Evolutionary conservation across 2,113 vertebrate species (phyloP), one percentile per base, ranked within the genome.

Genomic region (Phrynosoma blainvillii): DNA sequence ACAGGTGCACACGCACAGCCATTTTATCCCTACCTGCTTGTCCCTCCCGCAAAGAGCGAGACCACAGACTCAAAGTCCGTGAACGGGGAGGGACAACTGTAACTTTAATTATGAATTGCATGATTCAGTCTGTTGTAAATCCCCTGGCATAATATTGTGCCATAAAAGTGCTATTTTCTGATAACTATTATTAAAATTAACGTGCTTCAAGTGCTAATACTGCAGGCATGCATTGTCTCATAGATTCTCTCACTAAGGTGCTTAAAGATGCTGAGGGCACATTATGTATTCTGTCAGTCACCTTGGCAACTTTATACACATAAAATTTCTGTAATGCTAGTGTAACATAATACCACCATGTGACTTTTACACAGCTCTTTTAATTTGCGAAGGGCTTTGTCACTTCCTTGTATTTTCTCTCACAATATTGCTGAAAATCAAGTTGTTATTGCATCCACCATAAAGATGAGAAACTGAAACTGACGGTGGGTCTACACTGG

Each of bases 111-210:
- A 90, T 0, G 8, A 95, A 93, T 88, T 92, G 95, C 92, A 82
- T 91, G 93, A 96, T 94, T 93, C 92, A 85, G 89, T 94, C 92
- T 92, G 94, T 94, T 94, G 93, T 93, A 96, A 95, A 96, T 95
- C 94, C 91, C 93, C 92, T 93, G 94, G 92, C 95, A 95, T 95
- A 95, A 95, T 96, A 95, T 96, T 96, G 92, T 94, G 93, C 95
- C 90, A 92, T 95, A 95, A 95, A 95, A 96, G 95, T 92, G 94
- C 93, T 96, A 95, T 94, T 96, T 95, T 94, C 90, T 92, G 95
- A 95, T 96, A 94, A 96, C 95, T 93, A 95, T 96, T 96, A 95
- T 94, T 94, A 94, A 93, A 95, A 95, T 96, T 95, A 96, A 95
- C 94, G 92, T 90, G 94, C 92, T 93, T 89, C 95, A 95, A 95